Evolutionary conservation across 30 jellyfish, hydroid and myxozoan species (phyloP).

Genomic region (Cassiopea andromeda): DNA sequence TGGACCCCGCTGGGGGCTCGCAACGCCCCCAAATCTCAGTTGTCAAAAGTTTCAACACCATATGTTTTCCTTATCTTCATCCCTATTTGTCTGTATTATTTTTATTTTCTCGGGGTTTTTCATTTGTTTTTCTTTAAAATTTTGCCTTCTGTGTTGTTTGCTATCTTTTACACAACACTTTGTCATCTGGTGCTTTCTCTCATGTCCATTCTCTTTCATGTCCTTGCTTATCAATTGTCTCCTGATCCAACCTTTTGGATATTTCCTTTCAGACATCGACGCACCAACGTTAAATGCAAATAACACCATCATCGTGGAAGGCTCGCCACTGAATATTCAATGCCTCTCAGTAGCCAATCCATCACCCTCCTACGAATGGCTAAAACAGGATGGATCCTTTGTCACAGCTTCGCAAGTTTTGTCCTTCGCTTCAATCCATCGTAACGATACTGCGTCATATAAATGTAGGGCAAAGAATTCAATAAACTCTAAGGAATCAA

Average conservation of each 20-base stretch:
- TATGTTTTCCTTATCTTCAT: no score
- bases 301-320: background rate
- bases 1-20: no score
- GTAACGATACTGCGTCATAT: background rate
- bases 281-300: background rate
- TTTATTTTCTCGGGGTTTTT: no score
- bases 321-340: background rate
- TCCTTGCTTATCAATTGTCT: no score
- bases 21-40: no score
- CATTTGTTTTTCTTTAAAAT: no score
- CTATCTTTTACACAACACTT: background rate
- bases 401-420: background rate
- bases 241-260: background rate
- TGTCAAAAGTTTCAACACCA: no score
- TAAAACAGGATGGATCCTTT: background rate
- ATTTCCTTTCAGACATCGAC: background rate
- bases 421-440: background rate
- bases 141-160: background rate
- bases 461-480: background rate
- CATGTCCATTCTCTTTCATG: no score
- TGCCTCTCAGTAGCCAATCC: background rate
- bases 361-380: background rate
- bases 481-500: background rate
- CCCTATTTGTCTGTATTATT: no score
- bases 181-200: background rate